These are phyloP conservation scores for Hipparchia sbordonii DNA, from an alignment of 2,888 invertebrate genomes.

Conservation along the genomic window DNA sequence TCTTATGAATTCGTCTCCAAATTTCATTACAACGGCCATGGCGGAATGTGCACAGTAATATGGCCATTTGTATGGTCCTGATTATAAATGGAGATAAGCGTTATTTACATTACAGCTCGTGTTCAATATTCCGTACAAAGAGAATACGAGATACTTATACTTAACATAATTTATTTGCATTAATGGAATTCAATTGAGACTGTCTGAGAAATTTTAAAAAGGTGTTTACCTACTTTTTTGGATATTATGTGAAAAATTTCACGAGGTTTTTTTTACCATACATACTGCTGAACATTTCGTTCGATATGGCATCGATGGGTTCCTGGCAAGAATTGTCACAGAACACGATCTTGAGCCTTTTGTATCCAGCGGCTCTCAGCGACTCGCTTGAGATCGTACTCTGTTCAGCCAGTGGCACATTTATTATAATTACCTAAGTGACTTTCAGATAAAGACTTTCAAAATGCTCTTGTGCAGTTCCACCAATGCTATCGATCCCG, in stretches of 20 bases:
- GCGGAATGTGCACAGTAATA: conserved; percentile 45
- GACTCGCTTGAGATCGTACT: no score
- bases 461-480: conserved; percentile 83
- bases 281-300: no score
- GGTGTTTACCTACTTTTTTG: no score
- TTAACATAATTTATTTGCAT: background rate
- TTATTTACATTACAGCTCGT: conserved; percentile 18
- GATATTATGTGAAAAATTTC: background rate
- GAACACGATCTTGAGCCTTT: no score
- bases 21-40: conserved; percentile 61
- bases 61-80: conserved; percentile 20
- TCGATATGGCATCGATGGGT: no score
- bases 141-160: background rate
- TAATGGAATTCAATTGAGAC: background rate
- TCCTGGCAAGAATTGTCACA: no score
- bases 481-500: conserved; percentile 96
- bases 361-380: no score
- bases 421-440: no score
- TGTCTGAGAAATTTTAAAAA: background rate
- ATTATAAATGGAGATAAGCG: conserved; percentile 4
- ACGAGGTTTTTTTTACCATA: background rate
- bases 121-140: conserved; percentile 1
- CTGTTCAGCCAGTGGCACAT: no score
- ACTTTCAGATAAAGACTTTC: background rate
- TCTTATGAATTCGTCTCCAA: conserved; percentile 65